These are phyloP conservation scores for Salminus brasiliensis DNA, from an alignment of 2,113 vertebrate genomes.

Conservation along the genomic window DNA sequence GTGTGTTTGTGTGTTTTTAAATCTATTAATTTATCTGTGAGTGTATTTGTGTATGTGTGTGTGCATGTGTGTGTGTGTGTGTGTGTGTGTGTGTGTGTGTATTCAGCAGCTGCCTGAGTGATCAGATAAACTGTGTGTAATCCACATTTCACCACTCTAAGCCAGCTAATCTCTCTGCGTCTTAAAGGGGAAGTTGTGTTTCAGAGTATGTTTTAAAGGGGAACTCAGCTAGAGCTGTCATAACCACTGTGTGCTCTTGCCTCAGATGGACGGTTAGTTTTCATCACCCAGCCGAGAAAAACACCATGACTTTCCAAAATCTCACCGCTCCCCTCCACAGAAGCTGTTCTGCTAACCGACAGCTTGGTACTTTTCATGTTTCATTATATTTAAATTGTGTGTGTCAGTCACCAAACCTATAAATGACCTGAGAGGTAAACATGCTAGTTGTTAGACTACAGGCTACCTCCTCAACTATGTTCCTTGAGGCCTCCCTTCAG, in stretches of 20 bases:
- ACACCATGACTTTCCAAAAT: background rate
- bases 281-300: constrained; percentile 27
- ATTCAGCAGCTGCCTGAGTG: background rate
- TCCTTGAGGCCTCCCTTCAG: too few relatives aligned
- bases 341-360: too few relatives aligned
- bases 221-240: constrained; percentile 6
- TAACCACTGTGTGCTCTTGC: constrained; percentile 23
- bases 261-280: constrained; percentile 32
- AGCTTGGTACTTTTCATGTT: too few relatives aligned
- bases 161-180: background rate
- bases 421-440: too few relatives aligned
- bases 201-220: background rate
- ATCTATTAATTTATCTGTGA: background rate
- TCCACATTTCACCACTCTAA: constrained; percentile 34
- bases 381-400: too few relatives aligned
- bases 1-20: background rate
- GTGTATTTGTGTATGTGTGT: background rate
- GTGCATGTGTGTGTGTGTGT: background rate
- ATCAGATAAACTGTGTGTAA: constrained; percentile 30
- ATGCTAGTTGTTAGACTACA: too few relatives aligned
- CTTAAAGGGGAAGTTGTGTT: constrained; percentile 27
- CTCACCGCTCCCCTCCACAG: background rate
- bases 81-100: constrained; percentile 3
- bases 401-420: too few relatives aligned
- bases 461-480: too few relatives aligned